Conservation (phyloP, 2,113 vertebrate species). For the Thamnophis sirtalis region DNA sequence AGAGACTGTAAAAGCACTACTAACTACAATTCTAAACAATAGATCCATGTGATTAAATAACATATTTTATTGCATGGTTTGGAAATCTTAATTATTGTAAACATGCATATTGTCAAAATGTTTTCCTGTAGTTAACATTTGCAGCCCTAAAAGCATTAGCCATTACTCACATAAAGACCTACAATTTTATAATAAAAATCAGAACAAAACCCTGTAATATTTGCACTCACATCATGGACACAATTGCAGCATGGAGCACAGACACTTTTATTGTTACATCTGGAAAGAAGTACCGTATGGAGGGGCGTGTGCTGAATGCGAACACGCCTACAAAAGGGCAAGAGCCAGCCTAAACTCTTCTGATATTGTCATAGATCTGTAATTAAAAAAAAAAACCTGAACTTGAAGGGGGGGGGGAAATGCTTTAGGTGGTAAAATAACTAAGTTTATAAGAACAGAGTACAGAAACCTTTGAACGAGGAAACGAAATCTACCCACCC, state of each 20-base stretch:
- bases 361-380: not conserved
- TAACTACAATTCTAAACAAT: not conserved
- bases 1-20: not conserved
- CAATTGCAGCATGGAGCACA: not conserved
- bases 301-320: not conserved
- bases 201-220: not conserved
- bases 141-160: not conserved
- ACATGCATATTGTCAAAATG: not conserved
- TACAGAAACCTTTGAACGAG: not conserved
- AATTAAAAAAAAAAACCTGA: not conserved
- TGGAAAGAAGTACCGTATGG: not conserved
- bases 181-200: not conserved
- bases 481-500: not conserved
- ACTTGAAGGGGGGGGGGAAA: not conserved
- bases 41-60: not conserved
- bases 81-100: not conserved
- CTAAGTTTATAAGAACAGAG: too few relatives aligned
- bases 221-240: not conserved
- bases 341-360: not conserved
- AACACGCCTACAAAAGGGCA: not conserved
- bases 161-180: not conserved
- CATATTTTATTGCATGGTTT: not conserved
- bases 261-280: not conserved
- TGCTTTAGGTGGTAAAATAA: not conserved
- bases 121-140: not conserved